phyloP scores from a whole-genome alignment of 1,140 invertebrate genomes.

The Calosoma granatense region DNA sequence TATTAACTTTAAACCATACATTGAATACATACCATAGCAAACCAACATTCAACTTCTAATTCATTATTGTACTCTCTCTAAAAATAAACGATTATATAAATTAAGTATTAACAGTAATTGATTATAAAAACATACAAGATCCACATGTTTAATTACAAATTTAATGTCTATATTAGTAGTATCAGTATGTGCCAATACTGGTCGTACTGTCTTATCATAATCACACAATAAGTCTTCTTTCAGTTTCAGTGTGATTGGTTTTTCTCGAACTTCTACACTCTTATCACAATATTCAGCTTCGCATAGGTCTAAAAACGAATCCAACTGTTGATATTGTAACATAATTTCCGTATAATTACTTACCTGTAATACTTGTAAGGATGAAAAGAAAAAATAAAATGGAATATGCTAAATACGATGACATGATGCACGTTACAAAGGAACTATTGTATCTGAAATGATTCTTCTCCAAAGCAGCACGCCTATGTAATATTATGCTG shows the following conservation, averaged over 20 bases:
- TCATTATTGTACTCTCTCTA: constrained; percentile 12
- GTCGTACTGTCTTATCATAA: constrained; percentile 39
- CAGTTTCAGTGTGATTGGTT: constrained; percentile 21
- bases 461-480: no score
- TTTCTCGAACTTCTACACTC: no score
- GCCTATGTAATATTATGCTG: no score
- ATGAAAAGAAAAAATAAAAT: no score
- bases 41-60: constrained; percentile 25
- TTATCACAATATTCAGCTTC: no score
- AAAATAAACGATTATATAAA: constrained; percentile 11
- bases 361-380: no score
- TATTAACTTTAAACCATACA: neutral
- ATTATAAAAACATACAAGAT: constrained; percentile 44
- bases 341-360: no score
- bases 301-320: no score
- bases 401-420: no score
- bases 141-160: constrained; percentile 38
- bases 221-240: constrained; percentile 39
- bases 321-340: no score
- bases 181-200: constrained; percentile 29
- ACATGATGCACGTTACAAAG: no score
- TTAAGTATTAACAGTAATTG: constrained; percentile 11
- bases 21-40: constrained; percentile 23
- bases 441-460: no score
- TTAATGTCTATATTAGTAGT: constrained; percentile 35